Percentiles rank a stretch among this genome's conserved stretches.
phyloP scores from a whole-genome alignment of 1,140 invertebrate genomes.

The Drosophila tani region DNA sequence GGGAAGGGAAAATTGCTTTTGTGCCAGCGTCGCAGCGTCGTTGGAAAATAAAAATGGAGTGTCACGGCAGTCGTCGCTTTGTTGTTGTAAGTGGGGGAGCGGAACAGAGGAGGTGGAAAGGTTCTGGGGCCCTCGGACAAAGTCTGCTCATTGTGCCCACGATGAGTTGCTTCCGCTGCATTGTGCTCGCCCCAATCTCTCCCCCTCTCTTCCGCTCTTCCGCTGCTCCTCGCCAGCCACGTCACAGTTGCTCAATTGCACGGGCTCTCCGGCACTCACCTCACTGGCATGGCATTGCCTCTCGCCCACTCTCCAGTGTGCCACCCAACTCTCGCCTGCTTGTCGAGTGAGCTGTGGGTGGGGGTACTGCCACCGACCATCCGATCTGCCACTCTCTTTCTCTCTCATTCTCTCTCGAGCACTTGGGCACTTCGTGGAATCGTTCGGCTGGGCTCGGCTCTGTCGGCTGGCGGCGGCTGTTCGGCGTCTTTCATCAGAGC shows the following conservation, averaged over 20 bases:
- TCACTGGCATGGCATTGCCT: constrained; percentile 1
- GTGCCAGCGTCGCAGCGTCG: constrained; percentile 58
- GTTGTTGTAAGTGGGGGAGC: constrained; percentile 1
- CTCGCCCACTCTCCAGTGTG: constrained; percentile 6
- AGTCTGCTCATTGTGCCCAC: constrained; percentile 66
- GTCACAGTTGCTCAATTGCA: constrained; percentile 16
- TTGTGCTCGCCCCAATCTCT: constrained; percentile 17
- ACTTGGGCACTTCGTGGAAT: constrained; percentile 11
- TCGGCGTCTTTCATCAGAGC: constrained; percentile 81
- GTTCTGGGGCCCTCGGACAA: constrained; percentile 46
- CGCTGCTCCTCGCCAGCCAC: constrained; percentile 4
- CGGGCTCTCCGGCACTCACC: constrained; percentile 17
- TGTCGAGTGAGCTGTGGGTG: neutral
- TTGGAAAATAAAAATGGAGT: constrained; percentile 80
- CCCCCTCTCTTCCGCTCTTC: neutral
- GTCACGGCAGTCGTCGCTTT: constrained; percentile 66
- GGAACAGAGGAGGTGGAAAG: neutral
- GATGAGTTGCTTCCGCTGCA: constrained; percentile 71
- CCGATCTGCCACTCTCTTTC: constrained; percentile 21
- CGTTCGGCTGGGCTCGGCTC: constrained; percentile 24
- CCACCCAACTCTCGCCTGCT: neutral
- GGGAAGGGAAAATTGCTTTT: constrained; percentile 55
- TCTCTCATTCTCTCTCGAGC: constrained; percentile 13
- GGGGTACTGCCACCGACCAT: neutral
- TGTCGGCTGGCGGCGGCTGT: constrained; percentile 50